phyloP scores from a whole-genome alignment of 2,113 vertebrate genomes.

The Panthera uncia region DNA sequence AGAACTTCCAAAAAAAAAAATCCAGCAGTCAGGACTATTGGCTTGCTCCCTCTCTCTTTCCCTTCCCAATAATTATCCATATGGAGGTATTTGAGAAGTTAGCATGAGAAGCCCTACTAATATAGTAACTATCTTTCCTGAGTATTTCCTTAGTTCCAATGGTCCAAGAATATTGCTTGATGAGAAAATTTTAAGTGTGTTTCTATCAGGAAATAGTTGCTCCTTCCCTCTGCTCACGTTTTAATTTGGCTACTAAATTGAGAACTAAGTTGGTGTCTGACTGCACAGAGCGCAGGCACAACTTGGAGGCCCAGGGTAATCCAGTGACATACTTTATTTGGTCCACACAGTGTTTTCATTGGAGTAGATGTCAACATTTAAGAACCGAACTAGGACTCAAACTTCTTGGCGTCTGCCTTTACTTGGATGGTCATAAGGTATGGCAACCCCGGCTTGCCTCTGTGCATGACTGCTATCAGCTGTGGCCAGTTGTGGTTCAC shows the following conservation, averaged over 20 bases:
- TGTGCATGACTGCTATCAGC: not conserved
- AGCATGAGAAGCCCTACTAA: not conserved
- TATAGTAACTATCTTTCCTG: not conserved
- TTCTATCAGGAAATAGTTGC: not conserved
- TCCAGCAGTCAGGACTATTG: not conserved
- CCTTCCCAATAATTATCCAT: not conserved
- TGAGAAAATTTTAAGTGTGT: not conserved
- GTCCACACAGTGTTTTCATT: not conserved
- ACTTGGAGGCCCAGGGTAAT: not conserved
- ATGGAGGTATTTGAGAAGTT: not conserved
- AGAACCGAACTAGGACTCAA: not conserved
- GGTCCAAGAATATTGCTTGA: not conserved
- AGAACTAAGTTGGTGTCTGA: not conserved
- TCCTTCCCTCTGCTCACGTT: not conserved
- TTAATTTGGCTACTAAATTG: conserved; percentile 6
- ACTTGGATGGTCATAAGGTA: not conserved
- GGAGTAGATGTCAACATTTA: not conserved
- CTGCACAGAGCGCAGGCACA: not conserved
- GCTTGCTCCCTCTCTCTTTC: not conserved
- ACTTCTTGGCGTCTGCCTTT: not conserved
- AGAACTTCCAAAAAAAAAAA: not conserved
- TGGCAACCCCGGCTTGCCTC: not conserved
- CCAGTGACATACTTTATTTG: not conserved
- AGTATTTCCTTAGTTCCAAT: not conserved
- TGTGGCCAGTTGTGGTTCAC: not conserved